A percentile compares a stretch with the other conserved stretches of the same genome.
Evolutionary conservation across 2,113 vertebrate genomes (phyloP).

Genomic region (Trogon surrucura): DNA sequence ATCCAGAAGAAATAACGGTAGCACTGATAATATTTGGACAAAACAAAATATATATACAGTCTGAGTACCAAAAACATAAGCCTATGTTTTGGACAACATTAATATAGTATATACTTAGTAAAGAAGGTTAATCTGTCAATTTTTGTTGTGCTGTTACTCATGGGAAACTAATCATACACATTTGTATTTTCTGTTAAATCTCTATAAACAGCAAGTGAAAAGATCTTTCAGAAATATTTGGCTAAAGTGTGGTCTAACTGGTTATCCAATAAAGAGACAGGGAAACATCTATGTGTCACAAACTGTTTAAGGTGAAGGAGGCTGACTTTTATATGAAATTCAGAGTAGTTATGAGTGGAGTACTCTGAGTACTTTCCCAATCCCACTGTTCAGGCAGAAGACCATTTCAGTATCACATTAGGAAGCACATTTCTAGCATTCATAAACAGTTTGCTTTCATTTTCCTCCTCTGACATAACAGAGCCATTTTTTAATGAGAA

Average conservation of each 20-base stretch:
- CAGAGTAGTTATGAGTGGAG: not conserved
- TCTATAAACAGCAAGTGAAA: not conserved
- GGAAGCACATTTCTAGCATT: not conserved
- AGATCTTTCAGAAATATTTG: not conserved
- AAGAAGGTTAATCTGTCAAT: not conserved
- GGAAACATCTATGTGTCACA: not conserved
- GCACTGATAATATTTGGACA: not conserved
- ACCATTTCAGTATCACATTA: not conserved
- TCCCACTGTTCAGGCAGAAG: not conserved
- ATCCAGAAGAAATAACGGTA: not conserved
- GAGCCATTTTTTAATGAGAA: not conserved
- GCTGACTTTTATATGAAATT: not conserved
- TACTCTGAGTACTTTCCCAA: not conserved
- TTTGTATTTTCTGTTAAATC: not conserved
- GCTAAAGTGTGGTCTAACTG: not conserved
- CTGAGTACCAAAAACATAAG: not conserved
- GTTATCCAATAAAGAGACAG: not conserved
- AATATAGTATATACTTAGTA: not conserved
- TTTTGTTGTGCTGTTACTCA: not conserved
- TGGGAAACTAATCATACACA: not conserved
- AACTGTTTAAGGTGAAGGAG: not conserved
- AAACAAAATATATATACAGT: not conserved
- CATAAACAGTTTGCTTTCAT: not conserved
- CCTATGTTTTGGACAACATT: not conserved
- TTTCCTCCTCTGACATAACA: not conserved